A percentile compares a stretch with the other conserved stretches of the same genome.
Evolutionary conservation across 2,113 vertebrate species (phyloP).

Genomic region (Odobenus rosmarus): DNA sequence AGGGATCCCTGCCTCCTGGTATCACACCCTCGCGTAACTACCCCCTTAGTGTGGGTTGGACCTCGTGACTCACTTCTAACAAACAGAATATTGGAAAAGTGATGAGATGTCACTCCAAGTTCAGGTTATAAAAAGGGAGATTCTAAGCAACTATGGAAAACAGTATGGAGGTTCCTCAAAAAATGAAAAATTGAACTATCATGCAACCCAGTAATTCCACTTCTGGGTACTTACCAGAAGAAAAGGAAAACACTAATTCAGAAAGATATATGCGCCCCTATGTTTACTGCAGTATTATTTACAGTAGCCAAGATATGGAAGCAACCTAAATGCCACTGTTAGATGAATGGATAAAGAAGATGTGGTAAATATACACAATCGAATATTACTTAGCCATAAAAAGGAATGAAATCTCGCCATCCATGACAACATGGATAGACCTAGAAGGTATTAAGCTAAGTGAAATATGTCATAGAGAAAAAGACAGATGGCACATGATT

Average conservation of each 20-base stretch:
- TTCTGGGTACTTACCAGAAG: background rate
- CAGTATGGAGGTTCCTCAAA: background rate
- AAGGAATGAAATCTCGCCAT: background rate
- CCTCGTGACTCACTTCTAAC: background rate
- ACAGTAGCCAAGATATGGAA: background rate
- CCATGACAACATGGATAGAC: background rate
- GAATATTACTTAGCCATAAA: background rate
- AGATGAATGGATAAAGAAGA: background rate
- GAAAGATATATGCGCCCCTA: background rate
- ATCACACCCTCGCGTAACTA: background rate
- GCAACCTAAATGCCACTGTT: background rate
- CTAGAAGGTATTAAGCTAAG: background rate
- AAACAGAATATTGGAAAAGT: background rate
- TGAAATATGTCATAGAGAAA: background rate
- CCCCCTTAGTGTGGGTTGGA: background rate
- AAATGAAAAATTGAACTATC: background rate
- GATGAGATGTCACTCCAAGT: background rate
- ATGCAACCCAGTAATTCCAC: background rate
- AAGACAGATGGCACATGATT: background rate
- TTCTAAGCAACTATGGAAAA: background rate
- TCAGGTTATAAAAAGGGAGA: background rate
- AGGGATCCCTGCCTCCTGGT: background rate
- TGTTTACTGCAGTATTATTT: background rate
- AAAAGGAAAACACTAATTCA: background rate
- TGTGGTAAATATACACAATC: background rate